Evolutionary conservation across 2,888 invertebrate genomes (phyloP).

Genomic region (Platynereis dumerilii): DNA sequence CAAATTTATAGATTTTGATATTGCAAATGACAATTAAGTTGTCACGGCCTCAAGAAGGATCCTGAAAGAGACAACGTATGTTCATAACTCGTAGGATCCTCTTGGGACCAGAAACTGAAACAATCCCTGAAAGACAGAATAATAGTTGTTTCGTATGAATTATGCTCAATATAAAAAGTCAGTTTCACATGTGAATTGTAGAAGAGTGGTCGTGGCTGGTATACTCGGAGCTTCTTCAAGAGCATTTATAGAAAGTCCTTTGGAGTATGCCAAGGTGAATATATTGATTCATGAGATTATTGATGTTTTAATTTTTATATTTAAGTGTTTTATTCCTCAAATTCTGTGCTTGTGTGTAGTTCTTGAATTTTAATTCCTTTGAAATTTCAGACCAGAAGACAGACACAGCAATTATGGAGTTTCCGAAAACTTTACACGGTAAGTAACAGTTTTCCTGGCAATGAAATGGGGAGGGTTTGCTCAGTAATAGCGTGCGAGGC

Average conservation of each 20-base stretch:
- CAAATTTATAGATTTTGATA: no score
- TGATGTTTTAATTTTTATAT: background rate
- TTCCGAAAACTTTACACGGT: conserved; percentile 52
- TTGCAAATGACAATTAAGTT: no score
- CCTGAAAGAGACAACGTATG: no score
- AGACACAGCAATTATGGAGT: conserved; percentile 54
- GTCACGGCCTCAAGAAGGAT: no score
- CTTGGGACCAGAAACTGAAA: no score
- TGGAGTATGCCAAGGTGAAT: conserved; percentile 59
- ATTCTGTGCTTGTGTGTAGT: no score
- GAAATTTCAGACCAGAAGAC: conserved; percentile 49
- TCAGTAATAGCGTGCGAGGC: no score
- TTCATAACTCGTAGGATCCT: no score
- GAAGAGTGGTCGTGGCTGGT: conserved; percentile 55
- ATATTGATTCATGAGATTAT: background rate
- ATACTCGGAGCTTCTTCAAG: conserved; percentile 51
- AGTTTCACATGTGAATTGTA: conserved; percentile 31
- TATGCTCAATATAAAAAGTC: no score
- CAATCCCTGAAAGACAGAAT: no score
- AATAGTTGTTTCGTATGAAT: no score
- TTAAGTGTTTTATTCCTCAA: background rate
- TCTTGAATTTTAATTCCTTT: conserved; percentile 1
- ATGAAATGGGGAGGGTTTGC: no score
- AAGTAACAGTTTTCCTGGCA: conserved; percentile 24
- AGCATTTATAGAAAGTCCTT: conserved; percentile 59